phyloP scores from a whole-genome alignment of 1,140 invertebrate species.

The Harlomillsia oculata region DNA sequence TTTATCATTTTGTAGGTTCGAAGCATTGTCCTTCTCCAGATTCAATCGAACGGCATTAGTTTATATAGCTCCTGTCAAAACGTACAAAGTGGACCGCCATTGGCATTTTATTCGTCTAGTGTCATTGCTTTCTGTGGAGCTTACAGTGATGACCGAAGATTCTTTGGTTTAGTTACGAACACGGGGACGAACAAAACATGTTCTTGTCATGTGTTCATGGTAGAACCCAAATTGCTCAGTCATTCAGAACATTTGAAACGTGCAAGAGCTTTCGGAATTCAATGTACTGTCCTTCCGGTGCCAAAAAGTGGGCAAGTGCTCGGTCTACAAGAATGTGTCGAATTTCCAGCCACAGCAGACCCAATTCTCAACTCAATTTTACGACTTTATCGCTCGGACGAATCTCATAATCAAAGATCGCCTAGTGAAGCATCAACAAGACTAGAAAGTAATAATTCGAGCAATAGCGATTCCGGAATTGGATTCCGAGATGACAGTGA shows the following conservation, averaged over 20 bases:
- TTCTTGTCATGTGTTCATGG: constrained; percentile 90
- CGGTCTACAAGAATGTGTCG: constrained; percentile 51
- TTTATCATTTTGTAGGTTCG: constrained; percentile 41
- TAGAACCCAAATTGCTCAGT: constrained; percentile 66
- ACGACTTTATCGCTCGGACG: constrained; percentile 37
- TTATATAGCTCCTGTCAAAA: constrained; percentile 33
- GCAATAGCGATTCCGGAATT: constrained; percentile 89
- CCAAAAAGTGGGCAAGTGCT: constrained; percentile 47
- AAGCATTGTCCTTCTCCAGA: constrained; percentile 31
- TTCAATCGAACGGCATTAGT: constrained; percentile 33
- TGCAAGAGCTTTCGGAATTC: constrained; percentile 64
- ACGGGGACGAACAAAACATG: constrained; percentile 48
- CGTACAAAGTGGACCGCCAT: constrained; percentile 34
- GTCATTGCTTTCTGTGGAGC: constrained; percentile 76
- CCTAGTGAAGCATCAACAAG: constrained; percentile 36
- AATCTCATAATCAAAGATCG: constrained; percentile 17
- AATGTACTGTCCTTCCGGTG: constrained; percentile 56
- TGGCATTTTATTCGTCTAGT: constrained; percentile 32
- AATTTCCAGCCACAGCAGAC: constrained; percentile 81
- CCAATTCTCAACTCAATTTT: constrained; percentile 56
- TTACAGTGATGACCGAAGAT: constrained; percentile 76
- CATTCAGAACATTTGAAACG: constrained; percentile 65
- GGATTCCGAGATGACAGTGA: constrained; percentile 79
- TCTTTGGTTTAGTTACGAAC: constrained; percentile 83
- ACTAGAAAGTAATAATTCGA: constrained; percentile 68